phyloP scores from a whole-genome alignment of 2,113 vertebrate species.

The Scalopus aquaticus region DNA sequence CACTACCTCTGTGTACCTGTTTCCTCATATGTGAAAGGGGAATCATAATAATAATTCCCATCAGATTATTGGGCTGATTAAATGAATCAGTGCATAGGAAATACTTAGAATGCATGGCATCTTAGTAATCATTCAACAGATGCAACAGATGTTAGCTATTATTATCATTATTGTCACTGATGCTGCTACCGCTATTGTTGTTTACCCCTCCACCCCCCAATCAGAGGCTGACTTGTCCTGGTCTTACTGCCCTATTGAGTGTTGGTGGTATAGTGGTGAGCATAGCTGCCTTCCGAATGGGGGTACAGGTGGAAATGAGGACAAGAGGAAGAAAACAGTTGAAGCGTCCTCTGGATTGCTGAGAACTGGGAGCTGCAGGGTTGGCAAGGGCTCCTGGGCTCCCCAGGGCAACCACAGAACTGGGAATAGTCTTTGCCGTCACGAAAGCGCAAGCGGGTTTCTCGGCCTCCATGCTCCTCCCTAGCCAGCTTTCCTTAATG shows the following conservation, averaged over 20 bases:
- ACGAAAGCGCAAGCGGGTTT: background rate
- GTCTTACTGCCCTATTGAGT: background rate
- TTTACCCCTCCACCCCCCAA: background rate
- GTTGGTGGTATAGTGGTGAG: too few species aligned
- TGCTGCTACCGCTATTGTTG: background rate
- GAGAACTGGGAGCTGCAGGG: background rate
- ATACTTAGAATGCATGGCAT: background rate
- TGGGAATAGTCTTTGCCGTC: background rate
- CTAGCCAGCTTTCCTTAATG: conserved; percentile 55
- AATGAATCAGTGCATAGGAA: background rate
- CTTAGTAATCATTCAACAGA: background rate
- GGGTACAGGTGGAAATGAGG: background rate
- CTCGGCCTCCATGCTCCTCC: background rate
- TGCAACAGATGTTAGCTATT: background rate
- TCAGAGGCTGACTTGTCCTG: background rate
- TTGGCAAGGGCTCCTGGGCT: background rate
- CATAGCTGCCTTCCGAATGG: too few species aligned
- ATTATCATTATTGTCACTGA: background rate
- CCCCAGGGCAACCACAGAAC: background rate
- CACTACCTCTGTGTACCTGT: background rate
- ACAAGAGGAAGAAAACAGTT: background rate
- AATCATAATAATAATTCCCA: background rate
- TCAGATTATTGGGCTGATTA: background rate
- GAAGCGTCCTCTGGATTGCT: background rate
- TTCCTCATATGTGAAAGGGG: background rate